Conservation (phyloP, 1,140 invertebrate species). For the Drosophila baimaii region DNA sequence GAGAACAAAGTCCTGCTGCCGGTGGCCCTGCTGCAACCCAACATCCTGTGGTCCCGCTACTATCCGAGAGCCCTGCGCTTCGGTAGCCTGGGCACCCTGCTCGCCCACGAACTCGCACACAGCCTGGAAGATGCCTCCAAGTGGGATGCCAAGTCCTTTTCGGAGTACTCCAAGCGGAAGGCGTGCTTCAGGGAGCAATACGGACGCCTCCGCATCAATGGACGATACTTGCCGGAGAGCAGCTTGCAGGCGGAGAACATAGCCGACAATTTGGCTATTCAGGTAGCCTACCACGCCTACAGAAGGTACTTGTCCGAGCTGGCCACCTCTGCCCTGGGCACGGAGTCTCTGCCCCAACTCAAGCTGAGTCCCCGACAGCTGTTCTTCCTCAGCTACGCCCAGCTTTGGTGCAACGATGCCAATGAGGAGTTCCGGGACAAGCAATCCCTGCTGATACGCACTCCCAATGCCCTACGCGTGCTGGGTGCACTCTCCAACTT, state of each 20-base stretch:
- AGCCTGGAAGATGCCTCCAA: slow-evolving; percentile 85
- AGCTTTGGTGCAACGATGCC: slow-evolving; percentile 82
- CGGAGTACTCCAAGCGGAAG: slow-evolving; percentile 56
- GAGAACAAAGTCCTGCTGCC: slow-evolving; percentile 63
- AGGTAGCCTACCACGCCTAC: slow-evolving; percentile 87
- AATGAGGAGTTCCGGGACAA: slow-evolving; percentile 66
- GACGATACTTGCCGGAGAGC: slow-evolving; percentile 86
- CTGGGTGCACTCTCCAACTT: slow-evolving; percentile 68
- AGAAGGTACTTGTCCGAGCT: slow-evolving; percentile 61
- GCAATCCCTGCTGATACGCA: slow-evolving; percentile 68
- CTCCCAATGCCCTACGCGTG: slow-evolving; percentile 62
- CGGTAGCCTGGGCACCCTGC: slow-evolving; percentile 86
- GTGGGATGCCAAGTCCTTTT: slow-evolving; percentile 62
- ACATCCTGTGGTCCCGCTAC: slow-evolving; percentile 71
- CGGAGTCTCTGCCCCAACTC: slow-evolving; percentile 85
- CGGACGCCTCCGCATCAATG: slow-evolving; percentile 51
- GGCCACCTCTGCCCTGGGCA: slow-evolving; percentile 17
- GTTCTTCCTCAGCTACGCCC: slow-evolving; percentile 90
- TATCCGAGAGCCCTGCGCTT: slow-evolving; percentile 84
- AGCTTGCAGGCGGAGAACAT: slow-evolving; percentile 90
- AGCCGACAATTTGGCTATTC: slow-evolving; percentile 88
- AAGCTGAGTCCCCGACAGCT: slow-evolving; percentile 86
- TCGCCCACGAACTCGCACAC: slow-evolving; percentile 88
- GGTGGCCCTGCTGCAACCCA: slow-evolving; percentile 68
- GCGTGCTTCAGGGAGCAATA: slow-evolving; percentile 74